Evolutionary conservation across 2,113 vertebrate genomes (phyloP), one percentile per base, ranked within the genome.

Genomic region (Heterocephalus glaber): DNA sequence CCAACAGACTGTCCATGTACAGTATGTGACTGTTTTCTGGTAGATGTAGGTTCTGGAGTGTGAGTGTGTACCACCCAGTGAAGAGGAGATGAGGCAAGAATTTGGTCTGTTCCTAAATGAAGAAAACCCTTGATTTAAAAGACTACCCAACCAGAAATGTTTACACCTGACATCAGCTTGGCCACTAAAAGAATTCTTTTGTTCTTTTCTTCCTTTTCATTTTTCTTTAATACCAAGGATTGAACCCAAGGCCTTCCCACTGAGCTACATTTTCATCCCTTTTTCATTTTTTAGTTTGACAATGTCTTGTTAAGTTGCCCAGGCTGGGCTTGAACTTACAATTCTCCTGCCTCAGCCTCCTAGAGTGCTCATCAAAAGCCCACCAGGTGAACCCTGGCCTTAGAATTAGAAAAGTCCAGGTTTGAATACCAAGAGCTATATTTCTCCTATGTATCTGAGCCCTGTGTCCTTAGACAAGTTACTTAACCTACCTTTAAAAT

Each of bases 401-500:
- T 20, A 7, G n/a, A 60, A 44, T 79, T 7, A 38, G 56, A 58
- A 81, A 86, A 87, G 12, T 38, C 8, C 87, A n/a, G 7, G 4
- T 60, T 47, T 81, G 30, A 52, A 19, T 22, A n/a, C 3, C 13
- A 12, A 8, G 3, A 11, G 19, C 26, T 65, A 26, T 52, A 13
- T 12, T 14, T 58, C 49, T 66, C 44, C 17, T 10, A 11, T 2
- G 12, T 5, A 0, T 77, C 28, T 35, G 44, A 92, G 28, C 47
- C 52, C 44, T 17, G 44, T 35, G 58, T 8, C 22, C 60, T 87
- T 61, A 49, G 30, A 47, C 63, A 49, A 84, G 44, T 90, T 89
- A 76, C 3, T 68, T 61, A 63, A 83, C 68, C n/a, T 77, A 5
- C 72, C 61, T 72, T 77, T 83, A 83, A 84, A 87, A 90, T 6